phyloP scores from a whole-genome alignment of 23 tunicate genomes.

The Phallusia fumigata region DNA sequence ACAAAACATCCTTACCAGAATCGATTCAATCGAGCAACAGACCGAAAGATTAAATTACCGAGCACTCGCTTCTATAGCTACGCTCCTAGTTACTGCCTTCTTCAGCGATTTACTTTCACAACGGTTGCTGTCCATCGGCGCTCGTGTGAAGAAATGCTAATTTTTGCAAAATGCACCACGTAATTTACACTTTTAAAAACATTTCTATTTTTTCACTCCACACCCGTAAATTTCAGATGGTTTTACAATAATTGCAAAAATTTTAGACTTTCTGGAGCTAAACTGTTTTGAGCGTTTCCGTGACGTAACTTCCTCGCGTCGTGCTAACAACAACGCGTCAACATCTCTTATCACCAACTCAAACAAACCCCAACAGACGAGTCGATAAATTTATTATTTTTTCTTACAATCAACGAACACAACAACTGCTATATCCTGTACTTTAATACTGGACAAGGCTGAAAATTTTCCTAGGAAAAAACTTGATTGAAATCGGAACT shows the following conservation, averaged over 20 bases:
- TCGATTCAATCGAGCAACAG: neutral
- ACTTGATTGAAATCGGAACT: neutral
- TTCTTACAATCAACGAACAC: neutral
- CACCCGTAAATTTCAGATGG: no score
- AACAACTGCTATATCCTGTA: neutral
- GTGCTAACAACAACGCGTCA: no score
- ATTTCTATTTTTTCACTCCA: no score
- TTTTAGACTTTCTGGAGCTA: no score
- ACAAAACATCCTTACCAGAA: slow-evolving; percentile 11
- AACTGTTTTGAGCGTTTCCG: no score
- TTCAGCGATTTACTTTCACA: neutral
- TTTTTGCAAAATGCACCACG: no score
- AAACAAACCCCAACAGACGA: no score
- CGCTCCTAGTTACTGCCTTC: slow-evolving; percentile 14
- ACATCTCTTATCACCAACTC: no score
- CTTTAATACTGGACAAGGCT: neutral
- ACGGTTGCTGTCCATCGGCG: neutral
- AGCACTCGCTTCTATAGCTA: neutral
- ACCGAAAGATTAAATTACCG: neutral
- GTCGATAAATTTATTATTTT: neutral
- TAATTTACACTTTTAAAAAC: no score
- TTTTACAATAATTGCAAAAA: no score
- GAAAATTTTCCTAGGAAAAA: neutral
- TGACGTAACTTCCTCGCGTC: no score
- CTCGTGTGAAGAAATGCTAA: no score